Conservation (phyloP, 2,888 invertebrate species). For the Cheiracanthium punctorium region DNA sequence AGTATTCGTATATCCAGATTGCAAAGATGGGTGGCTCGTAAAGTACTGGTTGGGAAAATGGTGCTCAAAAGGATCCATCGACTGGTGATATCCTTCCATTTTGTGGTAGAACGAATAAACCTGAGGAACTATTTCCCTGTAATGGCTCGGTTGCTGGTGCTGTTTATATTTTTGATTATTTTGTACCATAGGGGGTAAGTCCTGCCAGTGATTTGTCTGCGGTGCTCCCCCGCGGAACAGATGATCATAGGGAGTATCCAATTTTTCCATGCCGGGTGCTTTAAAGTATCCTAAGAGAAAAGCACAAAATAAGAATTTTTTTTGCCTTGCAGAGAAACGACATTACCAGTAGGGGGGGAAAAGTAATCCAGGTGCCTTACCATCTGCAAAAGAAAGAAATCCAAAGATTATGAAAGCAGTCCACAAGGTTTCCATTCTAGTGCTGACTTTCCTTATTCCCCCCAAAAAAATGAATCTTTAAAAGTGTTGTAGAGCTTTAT, state of each 20-base stretch:
- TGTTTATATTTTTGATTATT: not conserved
- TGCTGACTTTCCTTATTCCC: slow-evolving; percentile 40
- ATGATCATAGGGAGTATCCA: slow-evolving; percentile 47
- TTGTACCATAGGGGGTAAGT: slow-evolving; percentile 8
- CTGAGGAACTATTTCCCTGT: slow-evolving; percentile 36
- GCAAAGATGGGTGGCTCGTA: not conserved
- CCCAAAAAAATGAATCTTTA: slow-evolving; percentile 54
- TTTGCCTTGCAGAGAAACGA: not conserved
- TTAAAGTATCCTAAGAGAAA: slow-evolving; percentile 42
- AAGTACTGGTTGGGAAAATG: not conserved
- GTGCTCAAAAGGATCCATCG: not conserved
- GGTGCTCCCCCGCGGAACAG: slow-evolving; percentile 39
- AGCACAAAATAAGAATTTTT: not conserved
- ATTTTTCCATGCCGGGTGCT: slow-evolving; percentile 52
- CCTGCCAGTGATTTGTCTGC: not conserved
- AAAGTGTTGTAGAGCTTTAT: slow-evolving; percentile 65
- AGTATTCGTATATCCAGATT: not conserved
- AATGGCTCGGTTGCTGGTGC: not conserved
- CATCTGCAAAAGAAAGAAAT: slow-evolving; percentile 53
- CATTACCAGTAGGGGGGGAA: not conserved
- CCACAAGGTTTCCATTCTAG: slow-evolving; percentile 43
- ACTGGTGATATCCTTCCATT: not conserved
- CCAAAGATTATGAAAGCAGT: slow-evolving; percentile 51
- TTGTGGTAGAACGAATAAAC: slow-evolving; percentile 52
- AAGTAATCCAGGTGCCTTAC: slow-evolving; percentile 20